Conservation (phyloP, 2,113 vertebrate genomes). For the Anseranas semipalmata region DNA sequence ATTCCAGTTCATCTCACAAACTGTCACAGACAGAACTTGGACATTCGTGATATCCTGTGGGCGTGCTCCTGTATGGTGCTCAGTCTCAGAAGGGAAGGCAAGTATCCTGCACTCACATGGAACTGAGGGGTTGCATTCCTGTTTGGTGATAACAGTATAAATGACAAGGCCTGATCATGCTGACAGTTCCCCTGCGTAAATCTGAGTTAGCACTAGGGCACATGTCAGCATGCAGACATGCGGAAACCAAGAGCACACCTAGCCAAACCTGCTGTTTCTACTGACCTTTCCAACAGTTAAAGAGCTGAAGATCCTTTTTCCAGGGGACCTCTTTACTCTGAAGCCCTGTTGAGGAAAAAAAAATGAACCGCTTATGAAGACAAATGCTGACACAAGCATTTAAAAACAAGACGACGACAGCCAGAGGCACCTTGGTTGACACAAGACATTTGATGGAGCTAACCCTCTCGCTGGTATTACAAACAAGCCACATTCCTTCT, state of each 20-base stretch:
- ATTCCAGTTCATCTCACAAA: background rate
- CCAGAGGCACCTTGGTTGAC: background rate
- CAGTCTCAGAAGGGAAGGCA: background rate
- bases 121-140: background rate
- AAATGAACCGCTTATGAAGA: background rate
- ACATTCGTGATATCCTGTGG: background rate
- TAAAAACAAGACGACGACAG: background rate
- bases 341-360: conserved; percentile 72
- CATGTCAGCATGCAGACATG: fast-evolving
- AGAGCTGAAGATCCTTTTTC: conserved; percentile 81
- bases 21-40: background rate
- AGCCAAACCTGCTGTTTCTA: background rate
- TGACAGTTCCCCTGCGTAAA: background rate
- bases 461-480: background rate
- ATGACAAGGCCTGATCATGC: background rate
- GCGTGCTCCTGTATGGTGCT: background rate
- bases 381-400: background rate
- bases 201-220: fast-evolving
- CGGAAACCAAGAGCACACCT: background rate
- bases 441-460: fast-evolving
- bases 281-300: conserved; percentile 83
- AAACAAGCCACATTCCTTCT: background rate
- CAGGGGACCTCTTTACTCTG: conserved; percentile 82
- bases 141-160: background rate
- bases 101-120: fast-evolving